Conservation (phyloP, 2,888 invertebrate species). For the Osmoderma eremita region DNA sequence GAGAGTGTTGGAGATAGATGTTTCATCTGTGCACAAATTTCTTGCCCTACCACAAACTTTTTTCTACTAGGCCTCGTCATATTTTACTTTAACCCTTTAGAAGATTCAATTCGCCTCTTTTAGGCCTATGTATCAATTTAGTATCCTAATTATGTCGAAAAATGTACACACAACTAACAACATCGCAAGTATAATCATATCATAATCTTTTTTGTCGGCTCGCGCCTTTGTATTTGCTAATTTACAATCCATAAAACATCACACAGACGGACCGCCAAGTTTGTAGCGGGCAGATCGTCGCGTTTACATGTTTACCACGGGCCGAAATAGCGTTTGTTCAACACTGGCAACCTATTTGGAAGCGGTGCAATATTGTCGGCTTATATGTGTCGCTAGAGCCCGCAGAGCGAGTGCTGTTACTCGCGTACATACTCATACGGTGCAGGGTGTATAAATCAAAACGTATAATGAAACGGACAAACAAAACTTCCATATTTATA, state of each 20-base stretch:
- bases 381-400: background rate
- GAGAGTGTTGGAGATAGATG: too few relatives aligned
- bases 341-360: background rate
- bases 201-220: constrained; percentile 23
- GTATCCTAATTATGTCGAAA: too few relatives aligned
- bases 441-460: constrained; percentile 38
- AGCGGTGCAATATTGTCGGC: background rate
- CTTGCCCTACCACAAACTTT: too few relatives aligned
- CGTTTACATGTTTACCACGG: constrained; percentile 25
- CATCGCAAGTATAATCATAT: constrained; percentile 14
- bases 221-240: constrained; percentile 28
- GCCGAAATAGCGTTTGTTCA: constrained; percentile 29
- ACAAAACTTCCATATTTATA: constrained; percentile 53
- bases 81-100: too few relatives aligned
- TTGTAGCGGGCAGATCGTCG: constrained; percentile 18
- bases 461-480: constrained; percentile 45
- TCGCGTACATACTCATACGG: constrained; percentile 18
- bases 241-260: constrained; percentile 34
- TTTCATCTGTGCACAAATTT: too few relatives aligned
- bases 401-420: constrained; percentile 23
- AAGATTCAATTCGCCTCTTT: too few relatives aligned
- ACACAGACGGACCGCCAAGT: constrained; percentile 20
- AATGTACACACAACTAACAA: background rate
- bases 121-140: too few relatives aligned
- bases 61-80: too few relatives aligned